Conservation (phyloP, 2,113 vertebrate genomes). For the Arvicanthis niloticus region DNA sequence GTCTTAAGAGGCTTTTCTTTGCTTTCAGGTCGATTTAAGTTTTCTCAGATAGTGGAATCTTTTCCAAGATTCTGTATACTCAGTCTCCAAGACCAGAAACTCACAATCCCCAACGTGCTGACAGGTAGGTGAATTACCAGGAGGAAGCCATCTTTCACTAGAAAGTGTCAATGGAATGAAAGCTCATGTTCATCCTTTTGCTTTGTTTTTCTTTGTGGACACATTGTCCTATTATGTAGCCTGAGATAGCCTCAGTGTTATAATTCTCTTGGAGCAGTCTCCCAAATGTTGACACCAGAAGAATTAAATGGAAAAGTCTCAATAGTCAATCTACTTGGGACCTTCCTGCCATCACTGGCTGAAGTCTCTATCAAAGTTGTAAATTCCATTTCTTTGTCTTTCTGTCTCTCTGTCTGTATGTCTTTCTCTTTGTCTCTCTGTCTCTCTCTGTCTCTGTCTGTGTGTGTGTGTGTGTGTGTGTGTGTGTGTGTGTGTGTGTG, state of each 20-base stretch:
- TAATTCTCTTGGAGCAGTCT: not conserved
- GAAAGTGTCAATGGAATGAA: not conserved
- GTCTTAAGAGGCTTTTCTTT: not conserved
- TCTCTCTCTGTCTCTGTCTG: no score
- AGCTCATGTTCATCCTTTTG: not conserved
- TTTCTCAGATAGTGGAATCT: not conserved
- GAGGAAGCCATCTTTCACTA: not conserved
- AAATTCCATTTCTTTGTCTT: not conserved
- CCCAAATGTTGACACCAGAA: not conserved
- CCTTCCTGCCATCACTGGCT: not conserved
- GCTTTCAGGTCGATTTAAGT: not conserved
- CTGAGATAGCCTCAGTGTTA: not conserved
- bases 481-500: not conserved
- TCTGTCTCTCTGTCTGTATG: not conserved
- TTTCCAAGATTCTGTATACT: not conserved
- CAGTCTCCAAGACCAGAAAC: not conserved
- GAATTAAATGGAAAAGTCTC: not conserved
- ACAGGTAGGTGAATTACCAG: not conserved
- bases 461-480: not conserved
- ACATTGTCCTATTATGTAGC: not conserved
- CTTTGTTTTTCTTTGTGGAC: not conserved
- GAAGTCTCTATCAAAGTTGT: conserved; percentile 8
- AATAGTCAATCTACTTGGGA: not conserved
- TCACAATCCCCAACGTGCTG: not conserved
- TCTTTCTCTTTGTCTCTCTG: not conserved